A percentile compares a stretch with the other conserved stretches of the same genome.
Evolutionary conservation across 2,113 vertebrate genomes (phyloP).

Genomic region (Odocoileus virginianus): DNA sequence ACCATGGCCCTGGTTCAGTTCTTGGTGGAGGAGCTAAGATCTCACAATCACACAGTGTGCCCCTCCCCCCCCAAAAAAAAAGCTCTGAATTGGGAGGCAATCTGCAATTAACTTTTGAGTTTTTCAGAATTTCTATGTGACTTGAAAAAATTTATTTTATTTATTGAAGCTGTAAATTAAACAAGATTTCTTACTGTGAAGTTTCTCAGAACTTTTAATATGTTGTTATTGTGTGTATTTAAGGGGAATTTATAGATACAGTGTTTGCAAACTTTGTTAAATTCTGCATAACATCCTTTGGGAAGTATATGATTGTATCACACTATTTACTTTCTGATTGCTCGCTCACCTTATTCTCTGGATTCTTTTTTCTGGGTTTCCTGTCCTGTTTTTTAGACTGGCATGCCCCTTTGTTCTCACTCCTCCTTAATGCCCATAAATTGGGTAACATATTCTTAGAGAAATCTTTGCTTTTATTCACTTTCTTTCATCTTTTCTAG

Average conservation of each 20-base stretch:
- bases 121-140: neutral
- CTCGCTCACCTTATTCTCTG: neutral
- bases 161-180: neutral
- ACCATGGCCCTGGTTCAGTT: neutral
- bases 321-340: neutral
- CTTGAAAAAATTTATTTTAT: neutral
- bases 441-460: neutral
- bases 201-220: slow-evolving; percentile 9
- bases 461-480: neutral
- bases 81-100: neutral
- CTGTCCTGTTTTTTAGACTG: neutral
- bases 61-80: fast-evolving
- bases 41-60: neutral
- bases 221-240: neutral
- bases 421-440: neutral
- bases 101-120: neutral
- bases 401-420: neutral
- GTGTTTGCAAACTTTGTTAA: neutral
- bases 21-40: neutral
- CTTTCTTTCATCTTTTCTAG: neutral
- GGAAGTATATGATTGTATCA: neutral
- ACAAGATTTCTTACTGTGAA: neutral
- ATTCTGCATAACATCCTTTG: neutral
- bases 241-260: neutral
- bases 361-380: neutral